Evolutionary conservation across 92 coral and sea anemone genomes (phyloP), one percentile per base, ranked within the genome.

Genomic region (Porites lobata): DNA sequence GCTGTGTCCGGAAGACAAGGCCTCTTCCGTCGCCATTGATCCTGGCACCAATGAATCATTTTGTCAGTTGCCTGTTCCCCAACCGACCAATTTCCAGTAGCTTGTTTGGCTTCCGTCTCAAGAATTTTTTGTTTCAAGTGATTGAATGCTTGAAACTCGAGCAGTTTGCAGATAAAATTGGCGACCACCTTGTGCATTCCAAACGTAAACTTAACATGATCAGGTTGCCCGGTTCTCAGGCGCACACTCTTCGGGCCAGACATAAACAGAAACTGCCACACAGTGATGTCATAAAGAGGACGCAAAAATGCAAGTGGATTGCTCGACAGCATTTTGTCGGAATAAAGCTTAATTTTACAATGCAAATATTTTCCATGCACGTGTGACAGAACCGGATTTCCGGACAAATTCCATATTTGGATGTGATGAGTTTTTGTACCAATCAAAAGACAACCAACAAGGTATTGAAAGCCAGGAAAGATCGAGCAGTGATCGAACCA

Each of bases 41-140:
- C 93, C 63, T 90, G 93, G 77, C 93, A 90, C 90, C 93, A 90
- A 1, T 59, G 69, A 6, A 85, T 80, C 9, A 90, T 47, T 68
- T 84, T 71, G 50, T 52, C 69, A 0, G 79, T 75, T 74, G 79
- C 57, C 79, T 74, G 50, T 68, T 68, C 43, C 26, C 73, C 29
- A 68, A n/a, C 20, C 29, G 73, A 18, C 73, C 73, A 68, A 68
- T 68, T 68, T 68, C 47, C 73, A 18, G 74, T 69, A 9, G 53
- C 38, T 79, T 79, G 13, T 18, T 58, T 61, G 54, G 20, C 17
- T 79, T 78, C 50, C n/a, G n/a, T 50, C 50, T n/a, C 63, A 9
- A 80, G 78, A 51, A 58, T 13, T 4, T 59, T 47, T 14, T 76
- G 24, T 66, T 89, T 47, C 59, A 54, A 2, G 59, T 54, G 59